Evolutionary conservation across 1,140 invertebrate genomes (phyloP), one percentile per base, ranked within the genome.

Genomic region (Maconellicoccus hirsutus): DNA sequence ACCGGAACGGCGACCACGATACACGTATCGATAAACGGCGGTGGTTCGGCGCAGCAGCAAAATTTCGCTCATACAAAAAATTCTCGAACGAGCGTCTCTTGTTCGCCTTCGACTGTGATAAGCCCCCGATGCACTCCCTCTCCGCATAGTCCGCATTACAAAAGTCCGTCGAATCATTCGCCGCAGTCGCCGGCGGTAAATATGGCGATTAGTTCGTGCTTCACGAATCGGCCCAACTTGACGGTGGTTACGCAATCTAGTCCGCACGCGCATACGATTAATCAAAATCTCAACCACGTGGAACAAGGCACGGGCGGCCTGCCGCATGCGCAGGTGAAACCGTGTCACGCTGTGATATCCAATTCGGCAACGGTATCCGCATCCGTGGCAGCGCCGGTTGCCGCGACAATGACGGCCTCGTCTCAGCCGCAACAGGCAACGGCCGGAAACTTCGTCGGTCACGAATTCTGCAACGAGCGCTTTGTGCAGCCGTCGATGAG

Each of bases 161-260:
- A 74, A 70, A 72, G 74, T 63, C 73, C 73, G 59, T 71, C 69
- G 12, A 71, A 61, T 33, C 71, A 71, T 71, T 72, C 42, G 29
- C 73, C 59, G 69, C 63, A 71, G 70, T 63, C 69, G 1, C 39
- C 70, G 23, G 63, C 70, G 69, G 70, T 70, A 63, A 23, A 69
- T 21, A 21, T 33, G 2, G 61, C 72, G n/a, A 71, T 52, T 22
- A 72, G n/a, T 52, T 73, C 23, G 27, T 74, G 19, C 75, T 76
- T 70, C 21, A 70, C 71, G 27, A 77, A 76, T 39, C 59, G 76
- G 29, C 76, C 76, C 16, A 75, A 77, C 59, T 73, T 76, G 39
- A 77, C 76, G 22, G 76, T 77, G 10, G 76, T 76, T 1, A 75
- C 76, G 1, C 72, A 72, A 19, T 71, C 72, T 29, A 71, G 52